Base-by-base conservation (phyloP, 2,113 vertebrate species). In the Pangasianodon hypophthalmus region DNA sequence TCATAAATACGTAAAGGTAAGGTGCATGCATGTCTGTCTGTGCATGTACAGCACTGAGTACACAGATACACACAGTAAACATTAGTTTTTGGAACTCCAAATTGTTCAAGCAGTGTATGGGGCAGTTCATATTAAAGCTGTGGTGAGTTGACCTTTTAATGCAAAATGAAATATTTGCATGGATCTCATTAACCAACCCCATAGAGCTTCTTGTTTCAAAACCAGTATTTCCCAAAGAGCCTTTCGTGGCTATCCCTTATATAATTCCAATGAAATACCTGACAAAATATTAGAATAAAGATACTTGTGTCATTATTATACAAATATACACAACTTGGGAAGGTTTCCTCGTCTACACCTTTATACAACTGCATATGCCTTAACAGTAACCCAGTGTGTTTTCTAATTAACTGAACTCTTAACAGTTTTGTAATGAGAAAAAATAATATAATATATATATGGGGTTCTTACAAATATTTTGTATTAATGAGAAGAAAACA, bases 21-120 rank as follows among this genome's bases (percentile, higher is more conserved):
- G 89, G 75, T 86, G 89, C 89, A 90, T 90, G 89, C 89, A 90
- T 86, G 77, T 32, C 60, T 87, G 84, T 73, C 87, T 88, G 86
- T 90, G 75, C 73, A 82, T 56, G 60, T 86, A 90, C 67, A 90
- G 75, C 89, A 90, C 84, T 71, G 77, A 90, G 86, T 86, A 86
- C 84, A 87, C 89, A 86, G 89, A 90, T 54, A 86, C 89, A 80
- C 84, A 86, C 58, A 90, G 85, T 87, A 81, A 86, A 90, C 84
- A 81, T 86, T 64, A 82, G 85, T 82, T 87, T 80, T 87, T 87
- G 84, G 48, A 87, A 90, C 84, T 90, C 89, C 71, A 90, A 69
- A 69, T 71, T 82, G 50, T 87, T 80, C 84, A 86, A 86, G 60
- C 84, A 81, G 84, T 90, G 48, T 58, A 86, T 54, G 60, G 60